A percentile compares a stretch with the other conserved stretches of the same genome.
Conservation (phyloP, 2,888 invertebrate genomes). For the Tipula vernalis region DNA sequence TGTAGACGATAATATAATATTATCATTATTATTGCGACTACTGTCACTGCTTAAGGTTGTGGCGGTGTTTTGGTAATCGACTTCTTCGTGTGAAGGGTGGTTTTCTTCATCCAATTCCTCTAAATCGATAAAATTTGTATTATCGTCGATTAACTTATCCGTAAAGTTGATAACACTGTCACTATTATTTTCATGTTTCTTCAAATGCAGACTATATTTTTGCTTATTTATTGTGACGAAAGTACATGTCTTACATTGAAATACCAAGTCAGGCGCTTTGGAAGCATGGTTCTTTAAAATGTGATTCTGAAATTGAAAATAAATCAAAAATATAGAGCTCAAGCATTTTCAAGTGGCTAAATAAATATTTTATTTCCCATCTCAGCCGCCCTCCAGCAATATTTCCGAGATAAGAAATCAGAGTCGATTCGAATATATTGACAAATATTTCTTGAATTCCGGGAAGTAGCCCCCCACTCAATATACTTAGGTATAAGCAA, state of each 20-base stretch:
- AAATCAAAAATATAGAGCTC: not conserved
- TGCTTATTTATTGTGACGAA: constrained; percentile 31
- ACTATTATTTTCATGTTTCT: constrained; percentile 24
- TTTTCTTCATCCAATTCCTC: not conserved
- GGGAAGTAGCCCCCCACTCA: no score
- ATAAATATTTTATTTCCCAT: no score
- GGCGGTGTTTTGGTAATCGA: not conserved
- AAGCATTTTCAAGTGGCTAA: no score
- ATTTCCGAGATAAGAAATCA: no score
- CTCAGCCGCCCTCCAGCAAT: no score
- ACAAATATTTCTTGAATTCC: no score
- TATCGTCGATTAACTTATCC: not conserved
- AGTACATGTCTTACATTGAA: constrained; percentile 28
- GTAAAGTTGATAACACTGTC: not conserved
- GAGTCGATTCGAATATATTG: no score
- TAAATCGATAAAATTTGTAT: not conserved
- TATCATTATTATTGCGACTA: not conserved
- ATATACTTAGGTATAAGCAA: not conserved
- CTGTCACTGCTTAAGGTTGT: not conserved
- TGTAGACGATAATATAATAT: not conserved
- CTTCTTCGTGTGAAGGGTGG: not conserved
- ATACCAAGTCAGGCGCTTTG: constrained; percentile 44
- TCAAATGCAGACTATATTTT: constrained; percentile 29
- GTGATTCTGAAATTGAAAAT: constrained; percentile 39
- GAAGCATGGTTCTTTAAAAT: constrained; percentile 68